Base-by-base conservation (phyloP, 2,888 invertebrate species). In the Drosophila cognata region DNA sequence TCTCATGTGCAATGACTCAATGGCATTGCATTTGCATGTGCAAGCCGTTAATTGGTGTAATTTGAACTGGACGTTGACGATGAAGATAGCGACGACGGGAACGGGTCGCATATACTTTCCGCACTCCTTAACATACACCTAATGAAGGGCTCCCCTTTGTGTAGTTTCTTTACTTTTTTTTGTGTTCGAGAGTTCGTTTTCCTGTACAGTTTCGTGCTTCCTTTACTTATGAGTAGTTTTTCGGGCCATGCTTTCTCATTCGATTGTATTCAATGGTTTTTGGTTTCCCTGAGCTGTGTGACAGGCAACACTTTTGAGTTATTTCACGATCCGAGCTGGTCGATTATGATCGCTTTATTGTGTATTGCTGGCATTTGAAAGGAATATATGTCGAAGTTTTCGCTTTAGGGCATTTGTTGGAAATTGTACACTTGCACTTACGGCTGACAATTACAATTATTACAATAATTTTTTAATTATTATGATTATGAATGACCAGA, bases 21-120 rank as follows among this genome's bases (percentile, higher is more conserved):
- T 89, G 88, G 89, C 89, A 89, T 84, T 84, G 89, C 84, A 84
- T 84, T 88, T 84, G 84, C 83, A 83, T 88, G 74, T 84, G 84
- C 77, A 81, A 81, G 89, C 72, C 73, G 74, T 74, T 87, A 90
- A 87, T 87, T 88, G 89, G 84, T 83, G 79, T 87, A 81, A 81
- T 90, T 89, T 67, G 43, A 65, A 74, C 89, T 87, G 87, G 86
- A 90, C 86, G 74, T 48, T 56, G 55, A 55, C 55, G 52, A n/a
- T 35, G 74, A 48, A 65, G 67, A 21, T 31, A 36, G 43, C 58
- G 78, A 52, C 63, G 58, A 55, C 63, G 48, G 28, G 16, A 21
- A 33, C 43, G 38, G 31, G 29, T 51, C 51, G 18, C 51, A 10
- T 51, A 62, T 43, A 58, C 81, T 35, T 51, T 58, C 29, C 50